phyloP scores from a whole-genome alignment of 1,140 invertebrate genomes.

The Lordiphosa clarofinis region DNA sequence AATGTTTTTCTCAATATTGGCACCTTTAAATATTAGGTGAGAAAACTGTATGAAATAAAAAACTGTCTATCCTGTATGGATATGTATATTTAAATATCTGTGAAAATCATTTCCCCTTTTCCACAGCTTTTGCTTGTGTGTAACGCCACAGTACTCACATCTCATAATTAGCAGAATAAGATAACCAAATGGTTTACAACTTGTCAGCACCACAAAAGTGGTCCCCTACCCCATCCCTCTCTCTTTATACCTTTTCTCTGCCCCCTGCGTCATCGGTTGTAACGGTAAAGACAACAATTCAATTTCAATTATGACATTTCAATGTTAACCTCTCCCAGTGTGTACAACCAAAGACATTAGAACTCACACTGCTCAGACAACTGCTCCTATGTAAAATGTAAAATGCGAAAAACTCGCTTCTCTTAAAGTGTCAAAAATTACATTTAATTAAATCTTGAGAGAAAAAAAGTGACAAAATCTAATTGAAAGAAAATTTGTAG shows the following conservation, averaged over 20 bases:
- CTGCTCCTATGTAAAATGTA: constrained; percentile 5
- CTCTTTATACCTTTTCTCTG: constrained; percentile 6
- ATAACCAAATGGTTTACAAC: constrained; percentile 53
- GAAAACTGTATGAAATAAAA: no score
- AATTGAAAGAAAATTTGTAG: constrained; percentile 73
- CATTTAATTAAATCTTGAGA: constrained; percentile 37
- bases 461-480: constrained; percentile 62
- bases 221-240: constrained; percentile 1
- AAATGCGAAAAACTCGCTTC: constrained; percentile 13
- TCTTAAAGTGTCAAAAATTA: constrained; percentile 38
- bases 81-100: no score
- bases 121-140: no score
- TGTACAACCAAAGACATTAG: no score
- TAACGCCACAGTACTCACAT: constrained; percentile 3
- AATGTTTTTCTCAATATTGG: no score
- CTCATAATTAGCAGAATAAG: constrained; percentile 55
- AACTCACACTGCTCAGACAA: background rate
- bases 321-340: constrained; percentile 58
- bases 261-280: constrained; percentile 10
- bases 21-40: no score
- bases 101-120: no score
- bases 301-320: constrained; percentile 77
- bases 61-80: no score
- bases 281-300: constrained; percentile 74
- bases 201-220: constrained; percentile 45